A percentile compares a stretch with the other conserved stretches of the same genome.
Evolutionary conservation across 2,113 vertebrate species (phyloP).

Genomic region (Rhinoptilus africanus): DNA sequence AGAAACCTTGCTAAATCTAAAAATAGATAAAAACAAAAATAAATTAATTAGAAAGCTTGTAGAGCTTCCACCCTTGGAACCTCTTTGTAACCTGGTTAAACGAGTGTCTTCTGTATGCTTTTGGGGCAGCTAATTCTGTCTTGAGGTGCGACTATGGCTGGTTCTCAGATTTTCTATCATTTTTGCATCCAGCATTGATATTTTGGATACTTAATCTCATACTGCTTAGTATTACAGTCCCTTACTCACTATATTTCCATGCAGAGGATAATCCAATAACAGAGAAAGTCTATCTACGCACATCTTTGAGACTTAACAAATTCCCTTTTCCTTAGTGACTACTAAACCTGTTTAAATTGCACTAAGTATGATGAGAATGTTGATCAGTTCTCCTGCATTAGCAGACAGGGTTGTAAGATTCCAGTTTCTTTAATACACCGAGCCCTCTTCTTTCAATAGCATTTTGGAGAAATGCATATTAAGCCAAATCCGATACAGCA

Average conservation of each 20-base stretch:
- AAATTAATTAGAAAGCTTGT: not conserved
- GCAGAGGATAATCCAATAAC: conserved; percentile 11
- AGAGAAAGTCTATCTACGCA: not conserved
- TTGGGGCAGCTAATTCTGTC: not conserved
- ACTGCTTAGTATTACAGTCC: not conserved
- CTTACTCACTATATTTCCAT: not conserved
- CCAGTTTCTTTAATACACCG: not conserved
- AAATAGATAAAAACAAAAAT: not conserved
- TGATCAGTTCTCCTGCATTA: not conserved
- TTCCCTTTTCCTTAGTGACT: conserved; percentile 2
- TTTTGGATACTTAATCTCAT: not conserved
- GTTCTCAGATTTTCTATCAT: not conserved
- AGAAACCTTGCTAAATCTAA: not conserved
- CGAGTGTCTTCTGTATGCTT: not conserved
- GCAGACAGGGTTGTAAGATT: not conserved
- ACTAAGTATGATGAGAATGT: not conserved
- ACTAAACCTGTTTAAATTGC: not conserved
- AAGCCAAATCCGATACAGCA: not conserved
- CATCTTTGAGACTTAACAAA: conserved; percentile 16
- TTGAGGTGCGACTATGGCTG: not conserved
- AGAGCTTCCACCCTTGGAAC: not conserved
- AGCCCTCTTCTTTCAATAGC: not conserved
- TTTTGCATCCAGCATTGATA: not conserved
- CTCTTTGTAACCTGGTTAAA: not conserved
- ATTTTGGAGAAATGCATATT: not conserved